A percentile compares a stretch with the other conserved stretches of the same genome.
These are phyloP conservation scores for Poeciliopsis turrubarensis DNA, from an alignment of 2,113 vertebrate genomes.

Conservation along the genomic window DNA sequence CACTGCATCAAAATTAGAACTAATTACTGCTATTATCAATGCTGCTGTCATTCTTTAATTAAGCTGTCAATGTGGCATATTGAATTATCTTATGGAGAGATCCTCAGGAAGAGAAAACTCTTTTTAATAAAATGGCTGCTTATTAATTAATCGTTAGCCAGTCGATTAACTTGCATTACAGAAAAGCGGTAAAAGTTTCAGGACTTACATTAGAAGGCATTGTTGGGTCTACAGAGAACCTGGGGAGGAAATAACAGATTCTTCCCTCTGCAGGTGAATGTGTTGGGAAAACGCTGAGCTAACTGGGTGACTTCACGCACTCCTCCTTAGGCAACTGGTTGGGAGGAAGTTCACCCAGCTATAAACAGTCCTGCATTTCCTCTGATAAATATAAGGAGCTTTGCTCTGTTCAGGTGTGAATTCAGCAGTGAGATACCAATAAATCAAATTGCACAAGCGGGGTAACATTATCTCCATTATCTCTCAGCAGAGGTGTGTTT, in stretches of 20 bases:
- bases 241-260: background rate
- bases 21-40: too few relatives aligned
- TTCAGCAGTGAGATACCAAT: background rate
- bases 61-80: too few relatives aligned
- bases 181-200: background rate
- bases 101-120: too few relatives aligned
- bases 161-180: background rate
- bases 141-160: too few relatives aligned
- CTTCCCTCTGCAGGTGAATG: slow-evolving; percentile 29
- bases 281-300: slow-evolving; percentile 9
- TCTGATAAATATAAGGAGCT: background rate
- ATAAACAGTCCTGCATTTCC: background rate
- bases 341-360: background rate
- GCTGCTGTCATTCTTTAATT: too few relatives aligned
- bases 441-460: slow-evolving; percentile 23
- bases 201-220: slow-evolving; percentile 60
- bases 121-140: too few relatives aligned
- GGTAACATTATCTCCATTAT: slow-evolving; percentile 45
- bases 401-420: background rate
- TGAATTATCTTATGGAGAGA: too few relatives aligned
- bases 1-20: too few relatives aligned
- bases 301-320: slow-evolving; percentile 44
- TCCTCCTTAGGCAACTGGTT: slow-evolving; percentile 10
- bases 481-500: slow-evolving; percentile 30
- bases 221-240: slow-evolving; percentile 9